Percentiles rank a stretch among this genome's conserved stretches.
These are phyloP conservation scores for Rhabdophis nuchalis DNA, from an alignment of 2,797 vertebrate genomes.

Conservation along the genomic window DNA sequence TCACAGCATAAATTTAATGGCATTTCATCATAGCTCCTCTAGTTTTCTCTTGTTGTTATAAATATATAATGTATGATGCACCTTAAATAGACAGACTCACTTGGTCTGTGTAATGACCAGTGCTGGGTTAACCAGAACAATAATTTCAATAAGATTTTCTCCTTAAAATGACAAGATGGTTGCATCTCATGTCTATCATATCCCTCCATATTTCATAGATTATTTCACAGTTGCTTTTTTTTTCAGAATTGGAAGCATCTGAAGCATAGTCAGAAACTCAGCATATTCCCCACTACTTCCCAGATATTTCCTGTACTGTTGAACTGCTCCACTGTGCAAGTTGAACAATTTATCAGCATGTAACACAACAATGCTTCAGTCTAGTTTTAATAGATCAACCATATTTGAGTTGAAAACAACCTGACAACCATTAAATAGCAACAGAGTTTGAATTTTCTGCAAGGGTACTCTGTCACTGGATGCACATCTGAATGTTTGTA, in stretches of 20 bases:
- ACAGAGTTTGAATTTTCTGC: neutral
- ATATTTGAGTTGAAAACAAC: neutral
- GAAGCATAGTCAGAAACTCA: neutral
- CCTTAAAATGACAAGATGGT: constrained; percentile 19
- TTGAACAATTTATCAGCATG: neutral
- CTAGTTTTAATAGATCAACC: neutral
- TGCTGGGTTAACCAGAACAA: constrained; percentile 30
- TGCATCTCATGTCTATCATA: constrained; percentile 12
- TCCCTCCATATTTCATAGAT: neutral
- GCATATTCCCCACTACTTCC: neutral
- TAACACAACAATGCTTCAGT: neutral
- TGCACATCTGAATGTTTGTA: neutral
- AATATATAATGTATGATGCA: constrained; percentile 36
- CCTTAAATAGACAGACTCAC: constrained; percentile 32
- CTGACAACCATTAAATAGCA: neutral
- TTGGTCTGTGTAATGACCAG: constrained; percentile 15
- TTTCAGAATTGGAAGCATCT: neutral
- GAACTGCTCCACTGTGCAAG: neutral
- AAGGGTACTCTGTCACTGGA: neutral
- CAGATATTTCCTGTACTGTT: neutral
- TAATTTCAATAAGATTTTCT: constrained; percentile 28
- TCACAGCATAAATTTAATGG: constrained; percentile 26
- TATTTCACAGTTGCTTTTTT: neutral
- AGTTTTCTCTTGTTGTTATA: constrained; percentile 24
- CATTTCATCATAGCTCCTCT: constrained; percentile 18